Evolutionary conservation across 2,113 vertebrate species (phyloP).

Genomic region (Neopipo cinnamomea): DNA sequence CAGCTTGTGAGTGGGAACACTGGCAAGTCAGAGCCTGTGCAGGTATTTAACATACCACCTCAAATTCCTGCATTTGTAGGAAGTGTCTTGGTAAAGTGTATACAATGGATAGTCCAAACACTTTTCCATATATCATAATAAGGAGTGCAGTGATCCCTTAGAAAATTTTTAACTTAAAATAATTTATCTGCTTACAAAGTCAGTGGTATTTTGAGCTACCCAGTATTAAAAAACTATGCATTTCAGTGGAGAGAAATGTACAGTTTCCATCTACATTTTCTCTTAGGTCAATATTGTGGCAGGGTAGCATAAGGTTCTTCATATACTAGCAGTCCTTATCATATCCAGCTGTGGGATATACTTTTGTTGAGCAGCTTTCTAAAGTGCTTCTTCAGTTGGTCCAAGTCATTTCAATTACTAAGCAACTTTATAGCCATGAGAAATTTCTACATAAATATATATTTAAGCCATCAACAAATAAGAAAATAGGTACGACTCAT

Average conservation of each 20-base stretch:
- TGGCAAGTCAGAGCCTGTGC: background rate
- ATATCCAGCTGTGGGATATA: background rate
- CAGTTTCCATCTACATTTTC: background rate
- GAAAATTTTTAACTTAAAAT: background rate
- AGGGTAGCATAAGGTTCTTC: background rate
- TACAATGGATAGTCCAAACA: background rate
- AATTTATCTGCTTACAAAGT: background rate
- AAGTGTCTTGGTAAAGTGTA: fast-evolving
- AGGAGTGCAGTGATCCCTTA: background rate
- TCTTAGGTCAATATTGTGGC: background rate
- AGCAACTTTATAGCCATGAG: background rate
- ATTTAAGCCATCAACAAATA: background rate
- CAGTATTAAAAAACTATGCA: background rate
- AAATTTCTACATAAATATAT: background rate
- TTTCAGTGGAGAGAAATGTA: background rate
- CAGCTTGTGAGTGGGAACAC: background rate
- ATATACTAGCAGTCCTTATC: background rate
- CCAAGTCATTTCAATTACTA: background rate
- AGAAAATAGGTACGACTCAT: background rate
- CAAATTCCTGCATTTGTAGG: background rate
- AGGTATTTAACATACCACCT: background rate
- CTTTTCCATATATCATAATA: background rate
- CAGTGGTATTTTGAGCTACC: background rate
- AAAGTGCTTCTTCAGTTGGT: background rate
- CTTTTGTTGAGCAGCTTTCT: background rate